A percentile compares a stretch with the other conserved stretches of the same genome.
phyloP scores from a whole-genome alignment of 2,797 vertebrate genomes.

The Streptopelia turtur region DNA sequence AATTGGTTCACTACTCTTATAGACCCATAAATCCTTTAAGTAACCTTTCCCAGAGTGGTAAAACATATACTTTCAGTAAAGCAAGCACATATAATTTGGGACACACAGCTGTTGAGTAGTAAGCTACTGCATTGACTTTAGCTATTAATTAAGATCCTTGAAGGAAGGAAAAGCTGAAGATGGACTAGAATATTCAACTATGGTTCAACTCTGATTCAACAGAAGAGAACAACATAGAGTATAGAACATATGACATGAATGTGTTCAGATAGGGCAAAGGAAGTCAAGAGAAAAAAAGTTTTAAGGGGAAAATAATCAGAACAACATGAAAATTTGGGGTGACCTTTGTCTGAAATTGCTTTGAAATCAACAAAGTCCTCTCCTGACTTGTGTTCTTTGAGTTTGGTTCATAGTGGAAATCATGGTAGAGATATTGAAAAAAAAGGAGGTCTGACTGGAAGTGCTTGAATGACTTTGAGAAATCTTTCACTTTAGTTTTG shows the following conservation, averaged over 20 bases:
- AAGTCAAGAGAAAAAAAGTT: not conserved
- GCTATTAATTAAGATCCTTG: not conserved
- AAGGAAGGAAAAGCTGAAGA: not conserved
- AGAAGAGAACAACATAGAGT: not conserved
- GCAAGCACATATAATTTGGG: not conserved
- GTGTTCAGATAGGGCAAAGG: not conserved
- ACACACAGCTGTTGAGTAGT: not conserved
- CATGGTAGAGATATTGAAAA: not conserved
- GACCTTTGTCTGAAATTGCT: not conserved
- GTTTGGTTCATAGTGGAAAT: not conserved
- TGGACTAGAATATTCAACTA: not conserved
- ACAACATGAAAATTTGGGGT: not conserved
- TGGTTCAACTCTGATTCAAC: not conserved
- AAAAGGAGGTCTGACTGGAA: not conserved
- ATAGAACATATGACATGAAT: not conserved
- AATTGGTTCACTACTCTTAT: not conserved
- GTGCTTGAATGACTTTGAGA: not conserved
- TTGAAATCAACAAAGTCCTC: not conserved
- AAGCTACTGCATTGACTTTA: not conserved
- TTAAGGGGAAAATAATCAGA: not conserved
- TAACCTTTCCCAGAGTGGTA: not conserved
- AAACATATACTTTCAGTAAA: constrained; percentile 11
- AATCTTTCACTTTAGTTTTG: not conserved
- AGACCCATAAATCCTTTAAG: constrained; percentile 10
- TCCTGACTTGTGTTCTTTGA: not conserved